Evolutionary conservation across 2,797 vertebrate genomes (phyloP), one percentile per base, ranked within the genome.

Genomic region (Phoxinus dragarum): DNA sequence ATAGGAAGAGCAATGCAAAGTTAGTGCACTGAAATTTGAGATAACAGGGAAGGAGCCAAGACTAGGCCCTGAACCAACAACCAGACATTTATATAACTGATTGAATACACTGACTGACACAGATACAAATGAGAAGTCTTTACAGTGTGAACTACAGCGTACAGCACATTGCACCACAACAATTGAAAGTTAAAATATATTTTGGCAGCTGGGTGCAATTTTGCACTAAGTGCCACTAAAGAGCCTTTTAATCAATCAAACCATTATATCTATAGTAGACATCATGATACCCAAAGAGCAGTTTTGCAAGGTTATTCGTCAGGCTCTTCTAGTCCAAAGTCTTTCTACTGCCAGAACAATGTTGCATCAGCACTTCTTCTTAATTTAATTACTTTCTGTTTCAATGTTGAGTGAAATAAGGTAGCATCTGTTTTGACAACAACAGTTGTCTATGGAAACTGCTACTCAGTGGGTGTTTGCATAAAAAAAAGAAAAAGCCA

Each of bases 1-100:
- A 92, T 92, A 88, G 88, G 85, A 89, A 86, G 82, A 86, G 89
- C 84, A 88, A 87, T 89, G 82, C 81, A 90, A 85, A 86, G 86
- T 90, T 90, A 90, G 86, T 87, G 86, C 86, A 86, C 86, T 86
- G 88, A 84, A 82, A 86, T 84, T 82, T 88, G 40, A 87, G 69
- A 82, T 79, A 90, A 86, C 84, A 87, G 84, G 86, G 88, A 88
- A 80, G 81, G 86, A 87, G 72, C 64, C 74, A 21, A 85, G 75
- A 83, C 47, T 86, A 80, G 84, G 77, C 78, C 78, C 82, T 80
- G 11, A 78, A 84, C 47, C 54, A 81, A 68, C 71, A 56, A 81
- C 36, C 52, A 84, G 74, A 69, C 74, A 77, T 78, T 69, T 44
- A 66, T 27, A 76, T 42, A 76, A 67, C 49, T 36, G 64, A 84